A percentile compares a stretch with the other conserved stretches of the same genome.
phyloP scores from a whole-genome alignment of 2,113 vertebrate genomes.

The Todiramphus chloris region DNA sequence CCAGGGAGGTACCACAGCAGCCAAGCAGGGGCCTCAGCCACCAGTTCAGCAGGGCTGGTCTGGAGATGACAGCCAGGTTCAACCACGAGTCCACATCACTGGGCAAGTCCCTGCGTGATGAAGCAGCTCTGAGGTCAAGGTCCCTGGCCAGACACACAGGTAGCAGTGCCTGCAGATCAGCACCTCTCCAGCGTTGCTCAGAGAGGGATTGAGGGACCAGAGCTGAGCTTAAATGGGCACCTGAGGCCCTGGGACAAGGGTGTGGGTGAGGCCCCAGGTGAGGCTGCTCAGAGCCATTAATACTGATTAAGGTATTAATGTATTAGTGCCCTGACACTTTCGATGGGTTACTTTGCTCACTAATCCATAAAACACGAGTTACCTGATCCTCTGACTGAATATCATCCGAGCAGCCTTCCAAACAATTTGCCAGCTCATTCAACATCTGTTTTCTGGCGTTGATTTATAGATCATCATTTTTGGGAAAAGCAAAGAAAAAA shows the following conservation, averaged over 20 bases:
- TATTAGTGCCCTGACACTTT: not conserved
- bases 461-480: not conserved
- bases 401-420: not conserved
- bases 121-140: not conserved
- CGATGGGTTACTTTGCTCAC: not conserved
- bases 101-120: not conserved
- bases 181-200: not conserved
- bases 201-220: fast-evolving
- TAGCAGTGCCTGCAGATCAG: not conserved
- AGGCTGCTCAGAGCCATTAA: not conserved
- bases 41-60: not conserved
- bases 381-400: not conserved
- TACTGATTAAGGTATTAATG: not conserved
- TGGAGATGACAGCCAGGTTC: not conserved
- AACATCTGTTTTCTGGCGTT: not conserved
- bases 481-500: no score
- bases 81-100: not conserved
- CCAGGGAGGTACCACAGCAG: not conserved
- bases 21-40: not conserved
- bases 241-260: not conserved
- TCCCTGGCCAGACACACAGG: no score
- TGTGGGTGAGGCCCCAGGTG: not conserved
- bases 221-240: not conserved
- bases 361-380: not conserved
- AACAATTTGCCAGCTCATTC: not conserved